Conservation (phyloP, 2,797 vertebrate species). For the Channa striata region DNA sequence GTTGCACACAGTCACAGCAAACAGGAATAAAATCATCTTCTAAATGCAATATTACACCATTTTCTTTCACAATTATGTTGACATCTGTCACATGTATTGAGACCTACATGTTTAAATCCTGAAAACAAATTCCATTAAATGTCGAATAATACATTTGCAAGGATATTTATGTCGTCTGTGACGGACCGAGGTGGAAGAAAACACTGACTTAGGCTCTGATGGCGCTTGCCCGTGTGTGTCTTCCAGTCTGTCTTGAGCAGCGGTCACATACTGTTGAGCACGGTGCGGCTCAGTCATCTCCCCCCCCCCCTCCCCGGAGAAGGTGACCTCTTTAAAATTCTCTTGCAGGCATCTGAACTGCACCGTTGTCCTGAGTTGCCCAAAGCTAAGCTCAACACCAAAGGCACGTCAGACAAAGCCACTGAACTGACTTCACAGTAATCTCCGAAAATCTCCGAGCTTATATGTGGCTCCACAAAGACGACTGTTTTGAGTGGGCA, state of each 20-base stretch:
- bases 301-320: conserved; percentile 57
- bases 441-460: conserved; percentile 50
- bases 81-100: neutral
- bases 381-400: conserved; percentile 50
- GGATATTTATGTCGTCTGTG: conserved; percentile 26
- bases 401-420: conserved; percentile 52
- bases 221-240: conserved; percentile 52
- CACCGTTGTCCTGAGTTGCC: conserved; percentile 55
- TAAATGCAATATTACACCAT: neutral
- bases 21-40: conserved; percentile 4
- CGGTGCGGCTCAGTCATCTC: conserved; percentile 72
- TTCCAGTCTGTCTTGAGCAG: conserved; percentile 55
- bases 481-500: conserved; percentile 46
- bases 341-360: conserved; percentile 65
- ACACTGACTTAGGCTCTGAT: conserved; percentile 37
- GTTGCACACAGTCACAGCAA: neutral
- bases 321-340: conserved; percentile 80
- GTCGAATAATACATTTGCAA: conserved; percentile 15
- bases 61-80: neutral
- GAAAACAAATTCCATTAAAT: conserved; percentile 22
- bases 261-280: conserved; percentile 52
- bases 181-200: conserved; percentile 16
- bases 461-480: conserved; percentile 28
- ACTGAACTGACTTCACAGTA: conserved; percentile 60
- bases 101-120: conserved; percentile 9